These are phyloP conservation scores for Apaloderma vittatum DNA, from an alignment of 2,113 vertebrate species.

Conservation along the genomic window DNA sequence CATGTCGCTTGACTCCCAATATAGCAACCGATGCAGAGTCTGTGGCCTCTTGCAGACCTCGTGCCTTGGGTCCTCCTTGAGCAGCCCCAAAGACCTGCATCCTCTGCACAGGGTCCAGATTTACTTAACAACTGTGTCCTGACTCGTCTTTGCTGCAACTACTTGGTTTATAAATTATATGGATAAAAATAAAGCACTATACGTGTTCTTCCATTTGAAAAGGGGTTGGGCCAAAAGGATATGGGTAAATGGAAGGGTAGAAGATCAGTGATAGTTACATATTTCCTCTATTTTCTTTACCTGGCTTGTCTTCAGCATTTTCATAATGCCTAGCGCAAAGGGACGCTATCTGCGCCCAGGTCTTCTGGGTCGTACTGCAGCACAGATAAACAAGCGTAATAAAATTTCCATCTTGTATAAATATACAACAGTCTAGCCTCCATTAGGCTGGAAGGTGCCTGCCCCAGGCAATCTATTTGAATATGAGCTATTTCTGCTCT, in stretches of 20 bases:
- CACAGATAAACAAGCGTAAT: not conserved
- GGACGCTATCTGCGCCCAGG: not conserved
- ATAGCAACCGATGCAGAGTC: not conserved
- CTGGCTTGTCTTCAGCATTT: not conserved
- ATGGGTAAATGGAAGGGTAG: not conserved
- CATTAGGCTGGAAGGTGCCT: slow-evolving; percentile 5
- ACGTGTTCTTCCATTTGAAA: not conserved
- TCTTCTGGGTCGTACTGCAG: not conserved
- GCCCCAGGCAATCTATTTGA: not conserved
- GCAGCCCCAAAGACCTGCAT: not conserved
- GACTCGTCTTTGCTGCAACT: not conserved
- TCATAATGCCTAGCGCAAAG: not conserved
- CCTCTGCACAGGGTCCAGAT: not conserved
- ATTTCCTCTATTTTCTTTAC: not conserved
- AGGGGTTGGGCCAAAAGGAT: not conserved
- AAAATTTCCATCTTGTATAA: not conserved
- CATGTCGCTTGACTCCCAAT: not conserved
- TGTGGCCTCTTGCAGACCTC: not conserved
- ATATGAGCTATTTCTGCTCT: slow-evolving; percentile 1
- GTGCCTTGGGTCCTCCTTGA: not conserved
- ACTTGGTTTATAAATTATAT: not conserved
- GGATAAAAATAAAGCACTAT: not conserved
- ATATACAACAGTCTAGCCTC: not conserved
- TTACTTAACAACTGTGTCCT: not conserved
- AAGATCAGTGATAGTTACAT: not conserved